Percentiles rank a stretch among this genome's conserved stretches.
These are phyloP conservation scores for Venustoraphidia nigricollis DNA, from an alignment of 2,888 invertebrate species.

Conservation along the genomic window DNA sequence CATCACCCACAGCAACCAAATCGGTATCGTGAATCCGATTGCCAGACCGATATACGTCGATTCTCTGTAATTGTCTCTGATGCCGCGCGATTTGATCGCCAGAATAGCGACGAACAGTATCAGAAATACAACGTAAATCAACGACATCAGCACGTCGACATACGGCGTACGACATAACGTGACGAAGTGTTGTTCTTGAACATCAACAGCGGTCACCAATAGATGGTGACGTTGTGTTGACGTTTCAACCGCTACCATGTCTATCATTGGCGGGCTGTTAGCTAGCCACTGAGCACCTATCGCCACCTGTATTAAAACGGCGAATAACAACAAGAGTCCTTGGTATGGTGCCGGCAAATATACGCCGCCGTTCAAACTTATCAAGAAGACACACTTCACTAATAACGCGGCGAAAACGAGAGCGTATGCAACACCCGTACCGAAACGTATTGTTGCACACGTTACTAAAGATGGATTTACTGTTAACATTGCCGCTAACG, in stretches of 20 bases:
- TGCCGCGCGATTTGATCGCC: slow-evolving; percentile 72
- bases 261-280: slow-evolving; percentile 55
- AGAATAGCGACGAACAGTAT: slow-evolving; percentile 72
- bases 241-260: slow-evolving; percentile 21
- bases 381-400: slow-evolving; percentile 86
- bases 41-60: slow-evolving; percentile 84
- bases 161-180: slow-evolving; percentile 50
- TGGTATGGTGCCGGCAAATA: slow-evolving; percentile 89
- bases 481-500: slow-evolving; percentile 61
- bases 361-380: slow-evolving; percentile 80
- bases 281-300: slow-evolving; percentile 75
- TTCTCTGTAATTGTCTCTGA: slow-evolving; percentile 86
- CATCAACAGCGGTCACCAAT: slow-evolving; percentile 24
- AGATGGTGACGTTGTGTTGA: slow-evolving; percentile 23
- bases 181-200: slow-evolving; percentile 20
- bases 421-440: slow-evolving; percentile 68
- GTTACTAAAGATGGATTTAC: slow-evolving; percentile 64
- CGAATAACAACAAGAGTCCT: slow-evolving; percentile 74
- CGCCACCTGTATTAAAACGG: slow-evolving; percentile 78
- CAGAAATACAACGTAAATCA: slow-evolving; percentile 72
- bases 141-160: slow-evolving; percentile 56
- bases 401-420: slow-evolving; percentile 81
- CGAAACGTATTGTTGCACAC: slow-evolving; percentile 69
- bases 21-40: slow-evolving; percentile 70
- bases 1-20: slow-evolving; percentile 74